Evolutionary conservation across 2,888 invertebrate genomes (phyloP).

Genomic region (Marronus borbonicus): DNA sequence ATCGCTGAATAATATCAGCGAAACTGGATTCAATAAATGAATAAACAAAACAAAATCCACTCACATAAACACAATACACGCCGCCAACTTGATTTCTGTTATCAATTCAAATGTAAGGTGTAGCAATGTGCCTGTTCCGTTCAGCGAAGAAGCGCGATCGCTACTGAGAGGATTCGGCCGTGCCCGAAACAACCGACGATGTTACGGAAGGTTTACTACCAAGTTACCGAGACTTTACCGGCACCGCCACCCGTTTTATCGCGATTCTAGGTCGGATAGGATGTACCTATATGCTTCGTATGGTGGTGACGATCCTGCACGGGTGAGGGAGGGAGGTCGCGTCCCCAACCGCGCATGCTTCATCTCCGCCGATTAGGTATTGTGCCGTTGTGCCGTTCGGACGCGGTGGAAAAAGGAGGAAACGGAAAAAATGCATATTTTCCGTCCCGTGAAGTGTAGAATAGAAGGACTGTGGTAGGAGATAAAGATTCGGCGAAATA

Average conservation of each 20-base stretch:
- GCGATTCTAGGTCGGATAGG: neutral
- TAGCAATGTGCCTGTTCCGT: neutral
- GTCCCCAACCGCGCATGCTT: conserved; percentile 19
- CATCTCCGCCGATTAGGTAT: neutral
- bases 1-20: neutral
- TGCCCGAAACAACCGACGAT: neutral
- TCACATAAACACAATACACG: conserved; percentile 1
- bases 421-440: neutral
- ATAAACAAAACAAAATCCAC: neutral
- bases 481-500: no score
- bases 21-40: neutral
- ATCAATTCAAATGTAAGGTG: neutral
- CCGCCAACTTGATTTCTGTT: conserved; percentile 1
- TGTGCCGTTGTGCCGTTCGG: neutral
- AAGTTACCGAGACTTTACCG: neutral
- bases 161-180: neutral
- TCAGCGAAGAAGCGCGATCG: conserved; percentile 6
- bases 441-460: neutral
- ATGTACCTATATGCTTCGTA: neutral
- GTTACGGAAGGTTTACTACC: neutral
- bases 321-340: neutral
- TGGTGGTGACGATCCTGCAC: neutral
- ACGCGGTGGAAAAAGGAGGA: neutral
- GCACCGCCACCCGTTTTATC: conserved; percentile 11
- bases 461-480: no score